phyloP scores from a whole-genome alignment of 92 coral and sea anemone species.

The Plumapathes pennacea region DNA sequence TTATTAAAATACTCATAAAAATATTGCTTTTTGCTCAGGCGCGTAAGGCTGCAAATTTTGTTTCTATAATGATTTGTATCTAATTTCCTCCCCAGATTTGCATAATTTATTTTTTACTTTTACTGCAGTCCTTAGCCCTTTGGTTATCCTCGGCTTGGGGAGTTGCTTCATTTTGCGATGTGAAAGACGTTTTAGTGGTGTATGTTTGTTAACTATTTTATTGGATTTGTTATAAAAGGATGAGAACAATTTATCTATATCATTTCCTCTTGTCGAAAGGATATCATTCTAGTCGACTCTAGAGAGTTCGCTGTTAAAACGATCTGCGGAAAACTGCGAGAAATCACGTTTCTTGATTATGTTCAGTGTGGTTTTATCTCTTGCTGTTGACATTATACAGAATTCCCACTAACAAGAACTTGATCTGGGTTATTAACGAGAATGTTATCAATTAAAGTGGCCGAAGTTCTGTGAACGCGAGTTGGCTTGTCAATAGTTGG shows the following conservation, averaged over 20 bases:
- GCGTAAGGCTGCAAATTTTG: too few relatives aligned
- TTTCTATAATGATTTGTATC: too few relatives aligned
- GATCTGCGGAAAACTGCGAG: constrained; percentile 1
- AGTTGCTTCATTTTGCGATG: neutral
- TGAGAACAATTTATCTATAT: constrained; percentile 9
- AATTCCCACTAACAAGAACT: constrained; percentile 17
- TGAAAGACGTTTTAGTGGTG: neutral
- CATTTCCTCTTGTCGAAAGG: too few relatives aligned
- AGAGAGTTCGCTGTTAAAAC: constrained; percentile 4
- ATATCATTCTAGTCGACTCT: constrained; percentile 2
- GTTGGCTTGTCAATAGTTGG: constrained; percentile 50
- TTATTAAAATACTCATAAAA: too few relatives aligned
- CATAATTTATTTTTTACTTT: too few relatives aligned
- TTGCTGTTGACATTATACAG: constrained; percentile 19
- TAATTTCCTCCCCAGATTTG: too few relatives aligned
- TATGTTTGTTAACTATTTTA: constrained; percentile 17
- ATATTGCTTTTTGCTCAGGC: too few relatives aligned
- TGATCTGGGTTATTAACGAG: constrained; percentile 9
- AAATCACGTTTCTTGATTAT: constrained; percentile 2
- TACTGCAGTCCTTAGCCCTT: too few relatives aligned
- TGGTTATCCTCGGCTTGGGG: too few relatives aligned
- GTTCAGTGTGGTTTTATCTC: neutral
- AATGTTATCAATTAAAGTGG: constrained; percentile 37
- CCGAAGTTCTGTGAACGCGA: constrained; percentile 31
- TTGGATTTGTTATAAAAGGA: constrained; percentile 1